Evolutionary conservation across 1,140 invertebrate species (phyloP).

Genomic region (Oryctes rhinoceros): DNA sequence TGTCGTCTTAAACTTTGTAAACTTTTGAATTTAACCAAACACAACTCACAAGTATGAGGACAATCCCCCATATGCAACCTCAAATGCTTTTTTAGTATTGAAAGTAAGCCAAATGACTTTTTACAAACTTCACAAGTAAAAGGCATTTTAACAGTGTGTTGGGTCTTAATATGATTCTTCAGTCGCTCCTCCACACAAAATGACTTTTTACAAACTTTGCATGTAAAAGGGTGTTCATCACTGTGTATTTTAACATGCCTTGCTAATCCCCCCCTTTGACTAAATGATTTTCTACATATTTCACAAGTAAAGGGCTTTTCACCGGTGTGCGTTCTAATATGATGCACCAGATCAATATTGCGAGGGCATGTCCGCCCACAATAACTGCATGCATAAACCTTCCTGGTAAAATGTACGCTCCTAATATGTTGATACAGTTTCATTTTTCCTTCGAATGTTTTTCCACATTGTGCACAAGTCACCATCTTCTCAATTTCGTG

Average conservation of each 20-base stretch:
- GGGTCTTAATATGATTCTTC: too few relatives aligned
- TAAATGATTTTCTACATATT: too few relatives aligned
- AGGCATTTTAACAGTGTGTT: too few relatives aligned
- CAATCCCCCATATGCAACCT: constrained; percentile 60
- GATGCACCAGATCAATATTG: too few relatives aligned
- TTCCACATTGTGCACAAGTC: too few relatives aligned
- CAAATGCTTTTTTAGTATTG: constrained; percentile 59
- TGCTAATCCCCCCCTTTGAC: constrained; percentile 45
- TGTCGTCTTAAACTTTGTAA: background rate
- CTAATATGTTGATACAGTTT: too few relatives aligned
- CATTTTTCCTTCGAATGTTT: too few relatives aligned
- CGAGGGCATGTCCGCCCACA: constrained; percentile 61
- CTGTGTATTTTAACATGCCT: constrained; percentile 58
- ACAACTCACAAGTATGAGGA: constrained; percentile 53
- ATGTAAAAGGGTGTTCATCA: constrained; percentile 63
- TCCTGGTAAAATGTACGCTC: background rate
- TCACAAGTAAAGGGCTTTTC: too few relatives aligned
- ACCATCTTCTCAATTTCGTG: too few relatives aligned
- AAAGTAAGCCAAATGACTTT: constrained; percentile 59
- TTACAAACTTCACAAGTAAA: too few relatives aligned
- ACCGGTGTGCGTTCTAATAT: too few relatives aligned
- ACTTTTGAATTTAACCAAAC: background rate
- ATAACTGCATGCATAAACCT: constrained; percentile 39
- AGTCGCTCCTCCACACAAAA: too few relatives aligned
- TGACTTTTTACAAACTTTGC: constrained; percentile 58